Evolutionary conservation across 2,888 invertebrate genomes (phyloP), one percentile per base, ranked within the genome.

Genomic region (Allacma fusca): DNA sequence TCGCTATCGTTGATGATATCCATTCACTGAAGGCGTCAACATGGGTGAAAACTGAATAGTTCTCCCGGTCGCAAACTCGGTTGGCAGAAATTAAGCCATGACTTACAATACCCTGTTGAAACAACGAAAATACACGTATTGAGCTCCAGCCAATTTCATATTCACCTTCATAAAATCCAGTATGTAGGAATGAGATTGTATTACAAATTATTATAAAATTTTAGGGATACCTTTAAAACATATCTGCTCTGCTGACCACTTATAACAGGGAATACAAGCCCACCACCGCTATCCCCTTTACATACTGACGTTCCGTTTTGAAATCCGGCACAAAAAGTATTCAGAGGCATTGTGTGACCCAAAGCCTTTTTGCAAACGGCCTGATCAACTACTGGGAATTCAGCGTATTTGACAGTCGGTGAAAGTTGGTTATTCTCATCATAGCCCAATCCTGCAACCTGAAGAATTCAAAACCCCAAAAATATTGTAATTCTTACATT

Each of bases 271-370:
- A 69, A 69, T 4, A 69, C 69, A 1, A 69, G 69, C 2, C 69
- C 69, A 19, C 69, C 69, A n/a, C 69, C 69, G 40, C 69, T 69
- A n/a, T 69, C 69, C 19, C 69, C 69, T n/a, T 40, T 69, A 23
- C 69, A 69, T 13, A 69, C 69, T 5, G 69, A 29, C 12, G 34
- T 67, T 24, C 67, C 69, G 26, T 69, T 69, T 19, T 40, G 69
- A 34, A 34, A 69, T 13, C 69, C 69, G 13, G 69, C 69, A 34
- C 69, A 69, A n/a, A 69, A 69, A 19, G 69, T 69, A 9, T 69
- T 28, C 26, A 69, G 40, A 21, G 69, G 69, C 5, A 28, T 29
- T 24, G 34, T 34, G 13, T 69, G 29, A 34, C 40, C 34, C 7
- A 69, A 34, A 4, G 69, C 69, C 12, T 69, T 7, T 12, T 16